phyloP scores from a whole-genome alignment of 2,113 vertebrate genomes.

The Oncorhynchus nerka region DNA sequence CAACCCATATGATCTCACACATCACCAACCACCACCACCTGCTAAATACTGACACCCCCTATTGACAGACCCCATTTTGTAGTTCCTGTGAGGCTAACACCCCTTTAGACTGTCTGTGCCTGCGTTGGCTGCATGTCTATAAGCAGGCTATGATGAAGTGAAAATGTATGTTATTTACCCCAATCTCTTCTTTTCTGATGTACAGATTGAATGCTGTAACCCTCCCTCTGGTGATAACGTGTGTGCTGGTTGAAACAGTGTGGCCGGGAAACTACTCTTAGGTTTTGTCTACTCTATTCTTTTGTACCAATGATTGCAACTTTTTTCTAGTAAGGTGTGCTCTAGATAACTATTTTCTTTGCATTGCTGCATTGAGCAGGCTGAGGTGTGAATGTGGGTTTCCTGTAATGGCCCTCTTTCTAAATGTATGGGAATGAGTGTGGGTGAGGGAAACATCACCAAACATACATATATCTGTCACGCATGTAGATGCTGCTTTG shows the following conservation, averaged over 20 bases:
- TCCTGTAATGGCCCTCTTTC: slow-evolving; percentile 50
- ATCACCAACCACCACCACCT: neutral
- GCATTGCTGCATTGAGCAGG: slow-evolving; percentile 17
- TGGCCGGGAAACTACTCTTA: neutral
- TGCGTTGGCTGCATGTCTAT: neutral
- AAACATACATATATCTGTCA: too few relatives aligned
- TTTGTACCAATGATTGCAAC: slow-evolving; percentile 45
- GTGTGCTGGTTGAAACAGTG: neutral
- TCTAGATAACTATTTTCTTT: neutral
- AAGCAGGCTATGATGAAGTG: neutral
- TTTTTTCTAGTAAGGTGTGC: slow-evolving; percentile 68
- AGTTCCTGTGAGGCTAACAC: too few relatives aligned
- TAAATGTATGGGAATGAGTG: neutral
- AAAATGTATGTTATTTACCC: slow-evolving; percentile 33
- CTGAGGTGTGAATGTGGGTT: slow-evolving; percentile 39
- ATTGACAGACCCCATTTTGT: slow-evolving; percentile 20
- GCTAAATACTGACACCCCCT: slow-evolving; percentile 13
- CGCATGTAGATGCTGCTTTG: too few relatives aligned
- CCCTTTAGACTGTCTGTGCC: too few relatives aligned
- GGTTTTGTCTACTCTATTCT: slow-evolving; percentile 22
- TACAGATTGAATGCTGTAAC: neutral
- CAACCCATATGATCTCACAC: slow-evolving; percentile 38
- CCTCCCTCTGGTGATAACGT: slow-evolving; percentile 1
- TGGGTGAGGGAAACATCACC: neutral
- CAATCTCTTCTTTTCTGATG: slow-evolving; percentile 24